A percentile compares a stretch with the other conserved stretches of the same genome.
phyloP scores from a whole-genome alignment of 2,888 invertebrate genomes.

The Anoplius nigerrimus region DNA sequence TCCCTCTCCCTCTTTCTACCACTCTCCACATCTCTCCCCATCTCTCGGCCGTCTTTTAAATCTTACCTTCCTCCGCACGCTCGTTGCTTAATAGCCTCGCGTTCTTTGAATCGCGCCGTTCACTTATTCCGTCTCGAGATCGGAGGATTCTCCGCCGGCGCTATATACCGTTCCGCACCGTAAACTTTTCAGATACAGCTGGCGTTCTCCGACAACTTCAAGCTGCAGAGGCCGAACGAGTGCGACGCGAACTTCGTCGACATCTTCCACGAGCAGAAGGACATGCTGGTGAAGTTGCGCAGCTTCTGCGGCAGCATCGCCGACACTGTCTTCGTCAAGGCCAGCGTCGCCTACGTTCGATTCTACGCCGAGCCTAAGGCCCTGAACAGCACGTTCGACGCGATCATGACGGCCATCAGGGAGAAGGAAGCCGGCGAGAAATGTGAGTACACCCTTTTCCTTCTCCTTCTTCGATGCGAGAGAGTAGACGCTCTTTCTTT shows the following conservation, averaged over 20 bases:
- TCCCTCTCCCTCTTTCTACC: too few species aligned
- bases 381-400: conserved; percentile 81
- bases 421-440: conserved; percentile 77
- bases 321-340: conserved; percentile 82
- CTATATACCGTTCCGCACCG: too few species aligned
- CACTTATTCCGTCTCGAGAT: too few species aligned
- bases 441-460: conserved; percentile 65
- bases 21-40: too few species aligned
- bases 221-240: conserved; percentile 84
- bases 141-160: too few species aligned
- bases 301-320: conserved; percentile 92
- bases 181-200: conserved; percentile 80
- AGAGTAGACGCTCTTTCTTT: neutral
- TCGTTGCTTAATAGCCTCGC: too few species aligned
- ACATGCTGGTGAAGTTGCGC: conserved; percentile 79
- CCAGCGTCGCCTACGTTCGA: conserved; percentile 84
- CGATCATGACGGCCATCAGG: conserved; percentile 86
- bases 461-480: neutral
- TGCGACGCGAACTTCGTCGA: conserved; percentile 87
- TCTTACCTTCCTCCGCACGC: too few species aligned
- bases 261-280: conserved; percentile 81
- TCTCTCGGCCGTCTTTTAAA: too few species aligned
- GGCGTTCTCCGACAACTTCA: conserved; percentile 79
- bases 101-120: too few species aligned
- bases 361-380: conserved; percentile 82